Conservation (phyloP, 1,140 invertebrate species). For the Triops cancriformis region DNA sequence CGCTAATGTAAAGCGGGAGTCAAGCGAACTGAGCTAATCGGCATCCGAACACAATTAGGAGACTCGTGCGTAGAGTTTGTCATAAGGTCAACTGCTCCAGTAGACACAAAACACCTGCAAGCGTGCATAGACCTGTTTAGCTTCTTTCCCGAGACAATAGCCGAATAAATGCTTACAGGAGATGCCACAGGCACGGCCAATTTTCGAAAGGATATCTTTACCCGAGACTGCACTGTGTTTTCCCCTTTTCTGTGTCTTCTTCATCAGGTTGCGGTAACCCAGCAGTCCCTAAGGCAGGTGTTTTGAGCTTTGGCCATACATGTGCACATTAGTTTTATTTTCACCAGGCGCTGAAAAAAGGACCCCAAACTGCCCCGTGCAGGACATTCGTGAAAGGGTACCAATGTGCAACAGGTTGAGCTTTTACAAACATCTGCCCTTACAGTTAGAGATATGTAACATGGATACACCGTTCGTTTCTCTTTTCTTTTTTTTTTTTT, state of each 20-base stretch:
- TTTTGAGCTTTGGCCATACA: not conserved
- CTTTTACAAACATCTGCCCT: not conserved
- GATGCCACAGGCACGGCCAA: not conserved
- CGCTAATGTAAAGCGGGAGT: not conserved
- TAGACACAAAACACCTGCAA: not conserved
- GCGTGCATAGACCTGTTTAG: not conserved
- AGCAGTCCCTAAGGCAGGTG: not conserved
- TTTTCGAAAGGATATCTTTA: not conserved
- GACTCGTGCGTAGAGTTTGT: conserved; percentile 9
- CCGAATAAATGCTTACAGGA: not conserved
- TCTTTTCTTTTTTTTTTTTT: no score
- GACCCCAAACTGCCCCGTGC: not conserved
- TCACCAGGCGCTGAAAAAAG: not conserved
- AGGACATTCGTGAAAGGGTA: not conserved
- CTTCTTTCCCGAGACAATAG: not conserved
- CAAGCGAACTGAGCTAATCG: not conserved
- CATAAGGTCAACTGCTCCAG: conserved; percentile 1
- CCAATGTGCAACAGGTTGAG: not conserved
- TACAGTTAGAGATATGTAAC: not conserved
- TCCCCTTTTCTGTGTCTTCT: not conserved
- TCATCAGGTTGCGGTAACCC: not conserved
- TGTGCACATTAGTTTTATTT: not conserved
- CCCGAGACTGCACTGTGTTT: not conserved
- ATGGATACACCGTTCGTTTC: no score
- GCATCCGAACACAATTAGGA: not conserved